Evolutionary conservation across 2,113 vertebrate species (phyloP), one percentile per base, ranked within the genome.

Genomic region (Poeciliopsis prolifica): DNA sequence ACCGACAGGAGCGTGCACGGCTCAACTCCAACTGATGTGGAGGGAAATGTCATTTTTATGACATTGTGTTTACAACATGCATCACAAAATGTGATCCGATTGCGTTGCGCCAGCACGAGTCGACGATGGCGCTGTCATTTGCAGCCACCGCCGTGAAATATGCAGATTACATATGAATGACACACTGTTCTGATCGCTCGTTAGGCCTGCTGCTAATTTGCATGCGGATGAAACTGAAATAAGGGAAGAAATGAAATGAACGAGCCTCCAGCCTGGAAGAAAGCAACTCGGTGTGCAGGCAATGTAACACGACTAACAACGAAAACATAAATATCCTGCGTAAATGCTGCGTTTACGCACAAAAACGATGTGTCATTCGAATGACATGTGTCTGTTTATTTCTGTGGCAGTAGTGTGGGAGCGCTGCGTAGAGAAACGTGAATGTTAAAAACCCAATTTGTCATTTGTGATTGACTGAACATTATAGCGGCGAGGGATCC

Each of bases 141-240:
- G 64, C 71, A 77, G 69, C 58, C 77, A 72, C 69, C 71, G 61
- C 22, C 60, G 68, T 75, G 77, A 86, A 79, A 79, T 80, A 91
- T 86, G 74, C 37, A 76, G 68, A 80, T 78, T 72, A 70, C 79
- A 73, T 62, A 71, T 62, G 69, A 74, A 78, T 77, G 68, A 40
- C 37, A 31, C 77, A 42, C 72, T 58, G 54, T 1, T 19, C 78
- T 89, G 90, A 91, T 88, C 88, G 76, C 88, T 88, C 74, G 79
- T 87, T 87, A 88, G 28, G 61, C 44, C 19, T n/a, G 63, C 75
- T 72, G 65, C 37, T 87, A 65, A 72, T 85, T 83, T 81, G 81
- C 81, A 84, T 66, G 70, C 48, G 58, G 31, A 73, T 72, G 64
- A 78, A 78, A 72, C 35, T 73, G 51, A 75, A 82, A 82, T 15